Evolutionary conservation across 2,797 vertebrate species (phyloP), one percentile per base, ranked within the genome.

Genomic region (Menidia menidia): DNA sequence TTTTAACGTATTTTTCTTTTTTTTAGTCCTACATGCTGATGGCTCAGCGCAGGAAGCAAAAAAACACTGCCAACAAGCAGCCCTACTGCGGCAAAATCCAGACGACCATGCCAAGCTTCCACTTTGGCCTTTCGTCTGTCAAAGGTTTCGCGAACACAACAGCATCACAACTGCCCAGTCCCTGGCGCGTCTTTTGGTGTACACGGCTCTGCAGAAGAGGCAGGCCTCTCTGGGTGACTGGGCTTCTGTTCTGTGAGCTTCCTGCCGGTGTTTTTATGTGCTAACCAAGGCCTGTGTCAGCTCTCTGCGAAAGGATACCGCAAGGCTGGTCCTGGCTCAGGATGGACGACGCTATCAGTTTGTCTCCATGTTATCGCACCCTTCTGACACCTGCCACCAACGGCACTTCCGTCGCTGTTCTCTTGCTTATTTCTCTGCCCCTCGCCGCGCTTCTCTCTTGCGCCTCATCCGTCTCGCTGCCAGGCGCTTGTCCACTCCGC

Each of bases 401-500:
- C 78, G 64, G 83, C 55, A 75, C 88, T 84, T 83, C 89, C 75
- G 72, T 78, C 25, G 62, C 60, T 72, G 48, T 79, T 83, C 77
- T 80, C 68, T 75, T 70, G 51, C 76, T 82, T 61, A 63, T 75
- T 57, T 71, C 69, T 69, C 82, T 75, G 72, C 54, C 81, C 57
- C 66, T 69, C 64, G 25, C 76, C 68, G 50, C 51, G 57, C 71
- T 82, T 61, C 71, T 82, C 87, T 83, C 90, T 81, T 70, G 69
- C 71, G 71, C 85, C 90, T 92, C 90, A 92, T 93, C 91, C 82
- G 87, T 94, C 91, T 94, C 87, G 66, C 90, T 93, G 92, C 90
- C 93, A 93, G 92, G 82, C 88, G 85, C 92, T 94, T 94, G 93
- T 94, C 94, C 90, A 86, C 86, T 92, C 70, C 66, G 80, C 89